Conservation (phyloP, 1,140 invertebrate species). For the Drosophila fuyamai region DNA sequence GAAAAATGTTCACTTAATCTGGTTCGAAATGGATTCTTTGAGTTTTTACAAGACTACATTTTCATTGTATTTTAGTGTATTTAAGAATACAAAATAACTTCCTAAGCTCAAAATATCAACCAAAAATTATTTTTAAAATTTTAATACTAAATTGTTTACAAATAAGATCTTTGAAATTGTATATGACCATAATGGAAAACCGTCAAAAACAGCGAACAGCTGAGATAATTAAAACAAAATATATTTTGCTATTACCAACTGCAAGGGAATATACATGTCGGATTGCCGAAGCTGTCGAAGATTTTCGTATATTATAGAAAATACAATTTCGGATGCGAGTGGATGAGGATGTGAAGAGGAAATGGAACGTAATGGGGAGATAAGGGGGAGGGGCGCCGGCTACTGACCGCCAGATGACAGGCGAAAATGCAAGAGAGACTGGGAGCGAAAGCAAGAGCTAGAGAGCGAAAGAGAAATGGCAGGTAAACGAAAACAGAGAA, state of each 20-base stretch:
- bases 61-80: no score
- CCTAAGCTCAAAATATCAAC: no score
- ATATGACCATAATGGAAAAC: no score
- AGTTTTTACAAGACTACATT: no score
- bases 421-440: constrained; percentile 52
- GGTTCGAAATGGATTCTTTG: no score
- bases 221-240: no score
- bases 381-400: constrained; percentile 39
- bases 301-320: constrained; percentile 22
- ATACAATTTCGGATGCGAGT: constrained; percentile 31
- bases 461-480: constrained; percentile 37
- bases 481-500: constrained; percentile 34
- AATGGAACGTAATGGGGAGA: background rate
- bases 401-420: constrained; percentile 77
- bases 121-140: no score
- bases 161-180: no score
- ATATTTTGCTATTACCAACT: background rate
- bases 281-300: background rate
- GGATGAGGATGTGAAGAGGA: constrained; percentile 5
- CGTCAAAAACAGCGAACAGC: no score
- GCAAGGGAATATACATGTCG: constrained; percentile 3
- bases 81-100: no score
- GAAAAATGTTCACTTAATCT: no score
- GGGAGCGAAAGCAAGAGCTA: constrained; percentile 23
- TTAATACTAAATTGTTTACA: no score